phyloP scores from a whole-genome alignment of 2,888 invertebrate species.

The Acrocyrtus sp. region DNA sequence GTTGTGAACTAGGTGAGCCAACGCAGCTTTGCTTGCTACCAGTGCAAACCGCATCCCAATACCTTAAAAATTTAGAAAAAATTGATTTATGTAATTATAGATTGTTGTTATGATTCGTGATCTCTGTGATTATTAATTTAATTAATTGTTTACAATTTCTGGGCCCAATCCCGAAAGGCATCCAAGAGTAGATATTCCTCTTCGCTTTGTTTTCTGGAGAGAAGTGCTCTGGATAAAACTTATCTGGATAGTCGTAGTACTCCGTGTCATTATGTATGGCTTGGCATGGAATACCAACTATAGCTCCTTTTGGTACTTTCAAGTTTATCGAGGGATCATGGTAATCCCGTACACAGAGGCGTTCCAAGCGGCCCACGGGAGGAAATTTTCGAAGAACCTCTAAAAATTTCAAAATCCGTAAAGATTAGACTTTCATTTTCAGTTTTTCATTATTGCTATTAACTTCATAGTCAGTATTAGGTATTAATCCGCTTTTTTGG shows the following conservation, averaged over 20 bases:
- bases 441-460: no score
- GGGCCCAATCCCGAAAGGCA: slow-evolving; percentile 24
- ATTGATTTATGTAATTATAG: no score
- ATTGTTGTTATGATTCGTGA: no score
- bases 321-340: slow-evolving; percentile 38
- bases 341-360: slow-evolving; percentile 65
- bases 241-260: slow-evolving; percentile 22
- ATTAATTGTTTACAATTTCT: slow-evolving; percentile 34
- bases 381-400: slow-evolving; percentile 14
- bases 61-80: no score
- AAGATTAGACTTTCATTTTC: no score
- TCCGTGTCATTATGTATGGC: slow-evolving; percentile 16
- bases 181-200: slow-evolving; percentile 9
- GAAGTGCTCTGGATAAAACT: slow-evolving; percentile 33
- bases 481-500: no score
- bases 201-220: background rate
- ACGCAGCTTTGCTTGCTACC: slow-evolving; percentile 36
- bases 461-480: no score
- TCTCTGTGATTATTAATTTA: no score
- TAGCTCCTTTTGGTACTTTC: slow-evolving; percentile 26
- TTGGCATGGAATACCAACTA: slow-evolving; percentile 25
- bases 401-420: no score
- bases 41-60: slow-evolving; percentile 50
- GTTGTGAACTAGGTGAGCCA: slow-evolving; percentile 39
- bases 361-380: slow-evolving; percentile 61